Evolutionary conservation across 2,888 invertebrate species (phyloP), one percentile per base, ranked within the genome.

Genomic region (Lissocephala sabroskyi): DNA sequence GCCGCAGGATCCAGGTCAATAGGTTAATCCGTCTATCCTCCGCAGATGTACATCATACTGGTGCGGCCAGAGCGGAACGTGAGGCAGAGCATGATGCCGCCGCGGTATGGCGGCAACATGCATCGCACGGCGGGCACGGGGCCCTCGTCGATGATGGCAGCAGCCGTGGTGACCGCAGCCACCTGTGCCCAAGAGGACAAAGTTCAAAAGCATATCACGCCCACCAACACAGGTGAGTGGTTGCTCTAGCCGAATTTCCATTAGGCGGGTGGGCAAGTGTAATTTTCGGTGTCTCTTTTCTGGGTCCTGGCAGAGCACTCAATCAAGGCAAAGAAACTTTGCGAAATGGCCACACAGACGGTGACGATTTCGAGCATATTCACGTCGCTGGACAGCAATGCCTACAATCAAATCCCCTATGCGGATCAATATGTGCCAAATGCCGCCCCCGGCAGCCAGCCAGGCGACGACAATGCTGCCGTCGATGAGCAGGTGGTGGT

Each of bases 21-120:
- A 10, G 11, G 1, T n/a, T 30, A 30, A 30, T 1, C 30, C 3
- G n/a, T 29, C 30, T 32, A n/a, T 11, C 6, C 14, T n/a, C 29
- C 52, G 7, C 65, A 95, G 95, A 85, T 95, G 35, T 95, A 95
- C 85, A 96, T 96, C 77, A 96, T 96, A 67, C 85, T 96, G 58
- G 89, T 96, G 52, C 90, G 94, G 59, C 96, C 96, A 7, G 96
- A 96, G 85, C 87, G 95, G 29, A 96, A 96, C 84, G 91, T 96
- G 9, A 89, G 96, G 0, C 94, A 95, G 79, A 92, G 92, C 82
- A 92, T 93, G 88, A 93, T 93, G 92, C 91, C 92, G 13, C 89
- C 90, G 62, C 85, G 89, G 29, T 88, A 87, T 66, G 87, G 87
- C 63, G 87, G 87, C 63, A 88, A 88, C 37, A 87, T 88, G 77